phyloP scores from a whole-genome alignment of 2,888 invertebrate species.

The Aquatica leii region DNA sequence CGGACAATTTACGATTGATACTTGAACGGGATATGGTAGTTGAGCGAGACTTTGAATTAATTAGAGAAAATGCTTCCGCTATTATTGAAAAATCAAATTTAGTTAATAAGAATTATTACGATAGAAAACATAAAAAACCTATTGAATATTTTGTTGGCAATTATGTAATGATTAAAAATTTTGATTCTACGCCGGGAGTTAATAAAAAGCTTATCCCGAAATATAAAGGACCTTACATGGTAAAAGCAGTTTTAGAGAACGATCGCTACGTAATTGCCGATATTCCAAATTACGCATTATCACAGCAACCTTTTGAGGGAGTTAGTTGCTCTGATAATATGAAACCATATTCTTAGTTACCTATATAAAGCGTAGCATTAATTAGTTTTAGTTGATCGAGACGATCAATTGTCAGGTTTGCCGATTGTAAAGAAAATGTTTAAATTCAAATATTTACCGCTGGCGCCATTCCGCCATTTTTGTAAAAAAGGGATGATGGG shows the following conservation, averaged over 20 bases:
- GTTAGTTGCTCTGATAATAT: too few species aligned
- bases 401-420: too few species aligned
- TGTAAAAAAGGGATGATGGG: too few species aligned
- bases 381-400: too few species aligned
- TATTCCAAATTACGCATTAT: background rate
- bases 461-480: too few species aligned
- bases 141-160: conserved; percentile 38
- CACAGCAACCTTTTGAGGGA: too few species aligned
- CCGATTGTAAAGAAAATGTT: too few species aligned
- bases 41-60: conserved; percentile 36
- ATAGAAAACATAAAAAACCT: conserved; percentile 44
- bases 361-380: too few species aligned
- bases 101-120: conserved; percentile 42
- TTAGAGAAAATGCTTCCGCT: conserved; percentile 28
- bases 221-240: conserved; percentile 34
- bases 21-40: conserved; percentile 19
- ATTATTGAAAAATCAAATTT: conserved; percentile 40
- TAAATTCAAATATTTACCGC: too few species aligned
- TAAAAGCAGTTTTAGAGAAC: background rate
- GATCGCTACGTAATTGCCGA: background rate
- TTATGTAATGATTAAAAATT: conserved; percentile 41
- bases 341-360: too few species aligned
- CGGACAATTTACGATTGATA: conserved; percentile 37
- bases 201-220: conserved; percentile 43
- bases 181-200: conserved; percentile 38